Conservation (phyloP, 2,888 invertebrate genomes). For the Pediacus dermestoides region DNA sequence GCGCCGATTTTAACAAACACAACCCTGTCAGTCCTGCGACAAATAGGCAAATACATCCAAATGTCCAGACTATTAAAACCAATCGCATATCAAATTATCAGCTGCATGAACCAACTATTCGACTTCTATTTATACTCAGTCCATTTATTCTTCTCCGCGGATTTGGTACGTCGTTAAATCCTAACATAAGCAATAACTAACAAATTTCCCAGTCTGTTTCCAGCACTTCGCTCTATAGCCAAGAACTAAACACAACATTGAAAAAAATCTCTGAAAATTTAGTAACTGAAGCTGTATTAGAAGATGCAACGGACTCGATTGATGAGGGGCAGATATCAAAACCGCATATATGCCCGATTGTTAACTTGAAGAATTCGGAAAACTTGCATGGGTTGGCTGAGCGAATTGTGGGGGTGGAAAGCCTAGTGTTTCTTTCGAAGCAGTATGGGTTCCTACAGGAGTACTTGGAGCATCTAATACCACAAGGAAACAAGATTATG, state of each 20-base stretch:
- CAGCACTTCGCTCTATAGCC: conserved; percentile 57
- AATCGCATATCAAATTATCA: conserved; percentile 87
- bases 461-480: conserved; percentile 80
- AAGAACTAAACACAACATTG: conserved; percentile 69
- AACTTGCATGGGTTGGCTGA: conserved; percentile 79
- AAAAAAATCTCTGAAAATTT: conserved; percentile 76
- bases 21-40: conserved; percentile 80
- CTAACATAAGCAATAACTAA: conserved; percentile 1
- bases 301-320: conserved; percentile 30
- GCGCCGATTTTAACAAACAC: conserved; percentile 83
- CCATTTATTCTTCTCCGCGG: conserved; percentile 78
- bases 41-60: conserved; percentile 88
- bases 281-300: conserved; percentile 47
- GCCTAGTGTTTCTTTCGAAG: conserved; percentile 81
- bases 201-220: conserved; percentile 49
- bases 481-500: conserved; percentile 64
- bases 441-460: conserved; percentile 82
- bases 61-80: conserved; percentile 86
- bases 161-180: conserved; percentile 55
- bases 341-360: conserved; percentile 58
- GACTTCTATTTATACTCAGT: conserved; percentile 92
- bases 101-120: conserved; percentile 86
- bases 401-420: conserved; percentile 89
- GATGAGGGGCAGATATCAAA: conserved; percentile 50
- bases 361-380: conserved; percentile 66